These are phyloP conservation scores for Carcinoscorpius rotundicauda DNA, from an alignment of 1,140 invertebrate species.

Conservation along the genomic window DNA sequence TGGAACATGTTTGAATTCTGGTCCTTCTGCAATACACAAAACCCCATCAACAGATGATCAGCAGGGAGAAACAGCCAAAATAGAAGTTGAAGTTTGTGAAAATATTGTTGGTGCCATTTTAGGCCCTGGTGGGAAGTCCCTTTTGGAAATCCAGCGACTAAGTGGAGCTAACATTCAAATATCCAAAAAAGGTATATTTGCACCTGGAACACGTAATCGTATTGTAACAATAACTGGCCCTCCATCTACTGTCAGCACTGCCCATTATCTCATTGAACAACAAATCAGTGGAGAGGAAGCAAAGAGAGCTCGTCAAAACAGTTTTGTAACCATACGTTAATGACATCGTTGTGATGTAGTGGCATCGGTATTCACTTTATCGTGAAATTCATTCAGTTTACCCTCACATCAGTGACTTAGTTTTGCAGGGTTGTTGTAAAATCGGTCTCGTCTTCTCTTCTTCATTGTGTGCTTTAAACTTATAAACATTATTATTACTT, in stretches of 20 bases:
- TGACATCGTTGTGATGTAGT: no score
- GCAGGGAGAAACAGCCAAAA: conserved; percentile 57
- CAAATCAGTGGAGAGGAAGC: conserved; percentile 88
- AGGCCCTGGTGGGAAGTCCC: conserved; percentile 84
- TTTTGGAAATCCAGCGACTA: conserved; percentile 92
- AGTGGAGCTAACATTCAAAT: conserved; percentile 96
- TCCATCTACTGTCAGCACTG: conserved; percentile 70
- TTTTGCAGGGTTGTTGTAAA: no score
- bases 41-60: conserved; percentile 50
- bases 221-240: conserved; percentile 90
- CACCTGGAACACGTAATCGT: conserved; percentile 88
- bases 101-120: conserved; percentile 91
- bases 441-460: no score
- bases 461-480: no score
- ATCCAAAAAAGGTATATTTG: conserved; percentile 95
- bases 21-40: conserved; percentile 48
- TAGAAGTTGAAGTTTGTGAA: conserved; percentile 78
- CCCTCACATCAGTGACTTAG: no score
- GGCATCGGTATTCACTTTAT: no score
- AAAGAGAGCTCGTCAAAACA: conserved; percentile 75
- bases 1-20: conserved; percentile 42
- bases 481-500: no score
- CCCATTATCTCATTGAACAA: conserved; percentile 89
- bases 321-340: conserved; percentile 23
- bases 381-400: no score